Conservation (phyloP, 2,888 invertebrate genomes). For the Lamproptera curius region DNA sequence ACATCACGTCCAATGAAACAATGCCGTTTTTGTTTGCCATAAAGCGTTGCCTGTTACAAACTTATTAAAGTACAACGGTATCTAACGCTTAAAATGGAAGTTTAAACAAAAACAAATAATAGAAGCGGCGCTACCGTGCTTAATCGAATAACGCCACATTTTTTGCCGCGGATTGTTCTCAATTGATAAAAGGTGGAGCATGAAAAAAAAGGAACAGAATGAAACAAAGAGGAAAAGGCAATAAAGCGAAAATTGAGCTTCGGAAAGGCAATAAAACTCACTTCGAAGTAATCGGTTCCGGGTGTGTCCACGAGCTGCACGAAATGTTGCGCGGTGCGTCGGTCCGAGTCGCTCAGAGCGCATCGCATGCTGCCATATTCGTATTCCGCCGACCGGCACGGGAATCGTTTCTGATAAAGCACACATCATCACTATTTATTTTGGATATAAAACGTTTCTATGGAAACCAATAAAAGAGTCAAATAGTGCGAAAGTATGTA, state of each 20-base stretch:
- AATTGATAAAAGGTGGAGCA: constrained; percentile 17
- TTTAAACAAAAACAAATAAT: constrained; percentile 14
- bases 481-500: too few relatives aligned
- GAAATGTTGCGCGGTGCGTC: constrained; percentile 91
- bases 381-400: constrained; percentile 94
- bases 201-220: constrained; percentile 4
- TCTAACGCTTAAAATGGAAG: not conserved
- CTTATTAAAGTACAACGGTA: constrained; percentile 10
- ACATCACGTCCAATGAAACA: too few relatives aligned
- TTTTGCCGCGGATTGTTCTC: constrained; percentile 17
- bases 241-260: constrained; percentile 10
- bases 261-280: constrained; percentile 29
- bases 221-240: constrained; percentile 12
- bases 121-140: constrained; percentile 13
- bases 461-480: too few relatives aligned
- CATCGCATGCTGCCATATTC: constrained; percentile 96
- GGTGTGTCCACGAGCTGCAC: constrained; percentile 94
- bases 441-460: too few relatives aligned
- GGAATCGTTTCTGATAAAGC: constrained; percentile 85
- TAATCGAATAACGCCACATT: constrained; percentile 10
- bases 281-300: constrained; percentile 75
- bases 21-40: too few relatives aligned
- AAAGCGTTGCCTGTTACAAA: not conserved
- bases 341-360: constrained; percentile 92
- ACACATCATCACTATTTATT: too few relatives aligned